A percentile compares a stretch with the other conserved stretches of the same genome.
These are phyloP conservation scores for Choloepus hoffmanni DNA, from an alignment of 2,113 vertebrate genomes.

Conservation along the genomic window DNA sequence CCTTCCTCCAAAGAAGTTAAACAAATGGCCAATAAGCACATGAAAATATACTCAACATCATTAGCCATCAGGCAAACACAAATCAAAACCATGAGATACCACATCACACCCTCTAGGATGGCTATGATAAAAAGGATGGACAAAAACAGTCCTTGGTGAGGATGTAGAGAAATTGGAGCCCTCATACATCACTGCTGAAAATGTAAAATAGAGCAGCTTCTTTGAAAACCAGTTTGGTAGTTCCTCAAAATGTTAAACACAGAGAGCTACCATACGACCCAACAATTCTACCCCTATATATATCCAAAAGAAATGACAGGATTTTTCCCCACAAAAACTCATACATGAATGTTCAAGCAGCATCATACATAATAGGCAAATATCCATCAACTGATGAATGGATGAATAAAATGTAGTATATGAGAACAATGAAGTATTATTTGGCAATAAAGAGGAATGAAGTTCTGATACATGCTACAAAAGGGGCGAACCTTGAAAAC, in stretches of 20 bases:
- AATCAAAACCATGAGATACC: too few relatives aligned
- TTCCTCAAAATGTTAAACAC: too few relatives aligned
- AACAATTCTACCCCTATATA: not conserved
- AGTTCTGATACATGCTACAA: too few relatives aligned
- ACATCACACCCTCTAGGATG: not conserved
- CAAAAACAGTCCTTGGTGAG: fast-evolving
- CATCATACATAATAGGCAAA: too few relatives aligned
- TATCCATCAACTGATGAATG: fast-evolving
- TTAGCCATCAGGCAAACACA: not conserved
- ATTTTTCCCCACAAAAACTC: not conserved
- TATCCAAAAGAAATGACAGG: not conserved
- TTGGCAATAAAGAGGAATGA: not conserved
- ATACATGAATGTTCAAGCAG: not conserved
- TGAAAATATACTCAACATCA: not conserved
- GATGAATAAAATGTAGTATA: not conserved
- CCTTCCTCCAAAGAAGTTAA: not conserved
- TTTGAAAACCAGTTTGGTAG: not conserved
- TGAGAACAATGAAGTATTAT: not conserved
- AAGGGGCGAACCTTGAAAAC: not conserved
- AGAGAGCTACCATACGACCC: too few relatives aligned
- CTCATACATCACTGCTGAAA: too few relatives aligned
- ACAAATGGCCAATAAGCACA: not conserved
- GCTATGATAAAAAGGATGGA: not conserved
- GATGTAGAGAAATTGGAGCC: fast-evolving
- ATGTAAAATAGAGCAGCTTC: fast-evolving